These are phyloP conservation scores for Aphaenogaster rudis DNA, from an alignment of 1,140 invertebrate genomes.

Conservation along the genomic window DNA sequence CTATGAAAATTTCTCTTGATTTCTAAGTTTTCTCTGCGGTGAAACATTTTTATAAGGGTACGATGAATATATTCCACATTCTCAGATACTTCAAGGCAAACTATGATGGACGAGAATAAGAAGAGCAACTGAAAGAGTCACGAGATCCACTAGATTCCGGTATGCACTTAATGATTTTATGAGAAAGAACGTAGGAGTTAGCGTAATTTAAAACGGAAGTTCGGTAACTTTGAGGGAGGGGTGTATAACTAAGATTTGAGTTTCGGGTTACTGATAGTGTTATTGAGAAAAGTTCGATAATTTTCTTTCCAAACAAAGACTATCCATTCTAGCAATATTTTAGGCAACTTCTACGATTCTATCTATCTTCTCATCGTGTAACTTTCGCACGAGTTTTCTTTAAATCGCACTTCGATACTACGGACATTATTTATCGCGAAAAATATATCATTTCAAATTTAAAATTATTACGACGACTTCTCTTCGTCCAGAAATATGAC, in stretches of 20 bases:
- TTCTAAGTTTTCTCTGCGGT: background rate
- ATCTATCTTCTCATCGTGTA: conserved; percentile 8
- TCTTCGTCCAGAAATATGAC: too few relatives aligned
- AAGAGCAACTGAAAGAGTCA: conserved; percentile 14
- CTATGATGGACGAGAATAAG: background rate
- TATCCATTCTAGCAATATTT: conserved; percentile 27
- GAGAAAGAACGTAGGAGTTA: conserved; percentile 12
- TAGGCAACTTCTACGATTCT: conserved; percentile 32
- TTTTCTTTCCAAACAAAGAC: conserved; percentile 45
- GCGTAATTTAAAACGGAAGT: conserved; percentile 54
- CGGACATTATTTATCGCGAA: conserved; percentile 1
- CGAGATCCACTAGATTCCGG: background rate
- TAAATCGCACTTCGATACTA: conserved; percentile 16
- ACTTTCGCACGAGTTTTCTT: background rate
- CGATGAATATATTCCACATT: conserved; percentile 9
- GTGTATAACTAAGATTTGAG: conserved; percentile 41
- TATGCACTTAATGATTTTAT: conserved; percentile 47
- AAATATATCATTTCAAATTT: conserved; percentile 11
- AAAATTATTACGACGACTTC: background rate
- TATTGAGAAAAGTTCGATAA: conserved; percentile 49
- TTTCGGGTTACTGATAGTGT: conserved; percentile 46
- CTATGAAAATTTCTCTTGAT: conserved; percentile 1
- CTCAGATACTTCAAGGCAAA: conserved; percentile 1
- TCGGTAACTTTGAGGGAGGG: conserved; percentile 3
- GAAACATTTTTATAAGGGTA: conserved; percentile 24